These are phyloP conservation scores for Spheniscus mendiculus DNA, from an alignment of 2,113 vertebrate species.

Conservation along the genomic window DNA sequence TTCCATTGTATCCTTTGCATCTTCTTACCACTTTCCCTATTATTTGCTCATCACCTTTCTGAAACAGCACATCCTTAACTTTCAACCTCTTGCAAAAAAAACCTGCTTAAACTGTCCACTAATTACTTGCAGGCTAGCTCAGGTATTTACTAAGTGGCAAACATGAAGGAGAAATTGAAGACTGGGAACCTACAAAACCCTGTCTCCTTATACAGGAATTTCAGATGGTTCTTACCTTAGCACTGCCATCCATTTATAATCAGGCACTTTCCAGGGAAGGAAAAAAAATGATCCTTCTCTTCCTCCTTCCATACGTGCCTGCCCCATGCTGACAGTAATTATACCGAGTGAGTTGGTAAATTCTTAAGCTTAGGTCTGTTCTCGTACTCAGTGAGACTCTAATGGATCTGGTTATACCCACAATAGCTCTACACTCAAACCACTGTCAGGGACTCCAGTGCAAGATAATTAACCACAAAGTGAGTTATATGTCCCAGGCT, in stretches of 20 bases:
- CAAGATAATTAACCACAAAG: constrained; percentile 66
- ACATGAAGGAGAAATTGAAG: not conserved
- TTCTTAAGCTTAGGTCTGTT: not conserved
- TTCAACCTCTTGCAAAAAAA: not conserved
- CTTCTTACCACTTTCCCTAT: not conserved
- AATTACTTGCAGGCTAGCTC: not conserved
- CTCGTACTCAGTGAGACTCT: not conserved
- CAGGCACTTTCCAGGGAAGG: constrained; percentile 24
- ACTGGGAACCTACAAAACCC: not conserved
- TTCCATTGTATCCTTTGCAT: not conserved
- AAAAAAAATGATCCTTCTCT: not conserved
- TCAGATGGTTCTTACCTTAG: not conserved
- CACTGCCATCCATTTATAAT: constrained; percentile 22
- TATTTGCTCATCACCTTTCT: not conserved
- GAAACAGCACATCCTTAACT: not conserved
- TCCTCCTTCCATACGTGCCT: not conserved
- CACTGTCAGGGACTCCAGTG: not conserved
- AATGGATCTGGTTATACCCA: constrained; percentile 56
- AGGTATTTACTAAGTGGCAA: not conserved
- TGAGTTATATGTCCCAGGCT: constrained; percentile 51
- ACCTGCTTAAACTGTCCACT: not conserved
- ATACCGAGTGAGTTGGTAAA: not conserved
- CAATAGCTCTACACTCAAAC: constrained; percentile 31
- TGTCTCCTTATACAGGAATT: not conserved
- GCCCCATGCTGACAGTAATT: constrained; percentile 29